Percentiles rank a stretch among this genome's conserved stretches.
phyloP scores from a whole-genome alignment of 2,113 vertebrate genomes.

The Chloropsis hardwickii region DNA sequence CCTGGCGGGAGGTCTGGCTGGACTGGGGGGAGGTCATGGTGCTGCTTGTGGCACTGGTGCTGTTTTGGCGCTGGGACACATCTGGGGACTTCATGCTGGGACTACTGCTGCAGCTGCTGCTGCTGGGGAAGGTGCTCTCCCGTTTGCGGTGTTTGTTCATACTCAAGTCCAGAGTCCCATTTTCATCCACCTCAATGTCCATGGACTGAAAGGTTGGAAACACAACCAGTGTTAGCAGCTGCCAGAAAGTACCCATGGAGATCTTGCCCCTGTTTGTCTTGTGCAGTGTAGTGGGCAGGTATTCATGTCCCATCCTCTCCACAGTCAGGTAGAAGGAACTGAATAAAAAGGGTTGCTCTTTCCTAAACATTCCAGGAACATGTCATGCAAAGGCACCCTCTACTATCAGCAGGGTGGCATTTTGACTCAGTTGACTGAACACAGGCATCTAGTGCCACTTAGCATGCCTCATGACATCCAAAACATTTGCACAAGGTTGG shows the following conservation, averaged over 20 bases:
- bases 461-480: background rate
- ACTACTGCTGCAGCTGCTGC: slow-evolving; percentile 83
- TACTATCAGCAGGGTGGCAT: background rate
- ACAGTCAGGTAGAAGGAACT: background rate
- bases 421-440: background rate
- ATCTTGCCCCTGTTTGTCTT: background rate
- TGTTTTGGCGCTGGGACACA: slow-evolving; percentile 80
- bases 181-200: slow-evolving; percentile 97
- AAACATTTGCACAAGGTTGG: background rate
- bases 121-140: slow-evolving; percentile 76
- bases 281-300: background rate
- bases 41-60: slow-evolving; percentile 81
- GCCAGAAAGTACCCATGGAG: accelerated
- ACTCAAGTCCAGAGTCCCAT: slow-evolving; percentile 95
- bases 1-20: slow-evolving; percentile 88
- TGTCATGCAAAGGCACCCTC: background rate
- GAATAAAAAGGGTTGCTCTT: background rate
- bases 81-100: slow-evolving; percentile 87
- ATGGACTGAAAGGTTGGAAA: slow-evolving; percentile 74
- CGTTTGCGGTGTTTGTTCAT: slow-evolving; percentile 93
- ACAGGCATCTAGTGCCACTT: background rate
- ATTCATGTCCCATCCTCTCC: background rate
- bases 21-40: slow-evolving; percentile 88
- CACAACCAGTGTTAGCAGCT: background rate
- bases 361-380: background rate